Percentiles rank a stretch among this genome's conserved stretches.
phyloP scores from a whole-genome alignment of 1,140 invertebrate species.

The Magallana gigas region DNA sequence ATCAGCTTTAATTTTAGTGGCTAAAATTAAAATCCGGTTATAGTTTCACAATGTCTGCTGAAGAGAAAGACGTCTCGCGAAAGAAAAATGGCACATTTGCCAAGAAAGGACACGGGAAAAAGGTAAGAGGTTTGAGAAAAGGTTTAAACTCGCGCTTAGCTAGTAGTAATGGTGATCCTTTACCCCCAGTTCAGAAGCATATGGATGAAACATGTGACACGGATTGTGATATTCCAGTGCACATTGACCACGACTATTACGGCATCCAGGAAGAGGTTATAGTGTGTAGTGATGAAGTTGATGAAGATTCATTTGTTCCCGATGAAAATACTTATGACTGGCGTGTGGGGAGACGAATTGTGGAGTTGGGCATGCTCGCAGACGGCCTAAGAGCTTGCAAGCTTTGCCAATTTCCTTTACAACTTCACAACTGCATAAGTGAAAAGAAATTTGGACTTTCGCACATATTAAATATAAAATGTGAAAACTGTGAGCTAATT shows the following conservation, averaged over 20 bases:
- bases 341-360: neutral
- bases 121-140: neutral
- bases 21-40: neutral
- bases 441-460: neutral
- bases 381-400: neutral
- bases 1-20: neutral
- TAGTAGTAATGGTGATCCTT: neutral
- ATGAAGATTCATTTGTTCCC: neutral
- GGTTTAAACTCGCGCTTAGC: neutral
- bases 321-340: neutral
- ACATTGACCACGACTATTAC: neutral
- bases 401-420: too few relatives aligned
- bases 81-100: neutral
- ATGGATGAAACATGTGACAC: neutral
- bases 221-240: neutral
- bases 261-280: neutral
- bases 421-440: too few relatives aligned
- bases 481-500: neutral
- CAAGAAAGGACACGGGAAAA: neutral
- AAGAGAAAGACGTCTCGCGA: neutral
- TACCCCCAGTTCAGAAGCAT: neutral
- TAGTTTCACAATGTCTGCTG: neutral
- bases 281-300: neutral
- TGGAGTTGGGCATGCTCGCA: neutral
- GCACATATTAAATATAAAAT: neutral